A percentile compares a stretch with the other conserved stretches of the same genome.
phyloP scores from a whole-genome alignment of 2,888 invertebrate genomes.

The Smittia sp. region DNA sequence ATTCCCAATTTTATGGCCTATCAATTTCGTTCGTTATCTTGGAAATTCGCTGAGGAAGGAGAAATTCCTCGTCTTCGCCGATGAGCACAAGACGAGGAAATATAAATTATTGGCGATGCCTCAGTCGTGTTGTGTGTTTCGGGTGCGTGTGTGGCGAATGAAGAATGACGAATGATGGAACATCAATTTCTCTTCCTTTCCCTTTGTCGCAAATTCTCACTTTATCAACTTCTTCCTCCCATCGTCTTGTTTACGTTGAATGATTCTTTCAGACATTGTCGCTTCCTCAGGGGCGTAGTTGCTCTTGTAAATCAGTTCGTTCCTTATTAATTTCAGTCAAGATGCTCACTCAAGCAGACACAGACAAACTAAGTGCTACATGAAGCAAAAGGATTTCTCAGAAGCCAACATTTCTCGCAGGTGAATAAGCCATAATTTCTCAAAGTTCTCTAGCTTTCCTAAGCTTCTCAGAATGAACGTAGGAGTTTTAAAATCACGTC shows the following conservation, averaged over 20 bases:
- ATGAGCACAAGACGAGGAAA: constrained; percentile 24
- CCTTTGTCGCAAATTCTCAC: constrained; percentile 6
- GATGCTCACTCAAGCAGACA: too few species aligned
- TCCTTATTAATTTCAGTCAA: too few species aligned
- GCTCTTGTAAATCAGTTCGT: not conserved
- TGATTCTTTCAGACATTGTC: constrained; percentile 13
- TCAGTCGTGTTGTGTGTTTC: constrained; percentile 12
- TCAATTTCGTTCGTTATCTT: constrained; percentile 39
- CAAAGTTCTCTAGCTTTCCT: too few species aligned
- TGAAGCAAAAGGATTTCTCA: too few species aligned
- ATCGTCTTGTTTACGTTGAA: constrained; percentile 20
- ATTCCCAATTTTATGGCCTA: constrained; percentile 39
- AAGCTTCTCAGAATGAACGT: too few species aligned
- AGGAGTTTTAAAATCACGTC: too few species aligned
- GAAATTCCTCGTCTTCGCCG: not conserved
- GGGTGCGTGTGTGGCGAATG: constrained; percentile 14
- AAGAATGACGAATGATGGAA: constrained; percentile 30
- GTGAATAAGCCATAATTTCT: too few species aligned
- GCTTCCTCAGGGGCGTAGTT: constrained; percentile 13
- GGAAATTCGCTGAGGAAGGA: constrained; percentile 34
- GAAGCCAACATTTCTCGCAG: too few species aligned
- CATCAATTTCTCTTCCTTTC: constrained; percentile 35
- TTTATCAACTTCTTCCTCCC: not conserved
- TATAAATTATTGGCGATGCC: constrained; percentile 35
- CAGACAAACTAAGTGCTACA: too few species aligned